These are phyloP conservation scores for Dascyllus trimaculatus DNA, from an alignment of 2,113 vertebrate species.

Conservation along the genomic window DNA sequence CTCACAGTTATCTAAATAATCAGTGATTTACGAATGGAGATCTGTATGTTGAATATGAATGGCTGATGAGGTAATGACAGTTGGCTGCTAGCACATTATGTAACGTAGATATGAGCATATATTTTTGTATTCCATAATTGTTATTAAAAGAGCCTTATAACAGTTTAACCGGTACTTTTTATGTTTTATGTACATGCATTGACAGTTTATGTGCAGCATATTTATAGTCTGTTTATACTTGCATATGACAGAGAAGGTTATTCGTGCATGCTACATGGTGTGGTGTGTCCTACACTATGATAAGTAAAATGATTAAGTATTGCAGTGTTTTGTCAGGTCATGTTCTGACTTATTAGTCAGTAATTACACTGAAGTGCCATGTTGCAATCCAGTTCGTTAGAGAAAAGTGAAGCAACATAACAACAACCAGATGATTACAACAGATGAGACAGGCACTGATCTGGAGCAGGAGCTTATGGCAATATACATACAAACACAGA, in stretches of 20 bases:
- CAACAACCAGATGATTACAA: no score
- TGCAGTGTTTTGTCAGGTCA: no score
- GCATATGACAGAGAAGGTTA: not conserved
- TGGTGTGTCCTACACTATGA: not conserved
- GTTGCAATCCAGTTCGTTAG: no score
- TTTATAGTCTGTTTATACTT: not conserved
- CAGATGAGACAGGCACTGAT: no score
- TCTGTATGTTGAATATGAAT: not conserved
- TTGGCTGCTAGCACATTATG: not conserved
- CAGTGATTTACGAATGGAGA: not conserved
- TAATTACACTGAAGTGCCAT: no score
- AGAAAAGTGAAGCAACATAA: no score
- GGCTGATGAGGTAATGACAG: not conserved
- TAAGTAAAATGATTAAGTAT: not conserved
- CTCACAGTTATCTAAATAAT: not conserved
- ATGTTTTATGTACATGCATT: not conserved
- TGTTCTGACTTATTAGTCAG: no score
- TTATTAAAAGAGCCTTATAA: not conserved
- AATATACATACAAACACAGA: no score
- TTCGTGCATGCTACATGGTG: not conserved
- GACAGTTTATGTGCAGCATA: not conserved
- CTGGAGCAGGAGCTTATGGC: no score
- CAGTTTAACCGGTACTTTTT: not conserved
- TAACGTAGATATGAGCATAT: not conserved
- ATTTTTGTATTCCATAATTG: slow-evolving; percentile 1